Conservation (phyloP, 2,888 invertebrate species). For the Hesperia comma region DNA sequence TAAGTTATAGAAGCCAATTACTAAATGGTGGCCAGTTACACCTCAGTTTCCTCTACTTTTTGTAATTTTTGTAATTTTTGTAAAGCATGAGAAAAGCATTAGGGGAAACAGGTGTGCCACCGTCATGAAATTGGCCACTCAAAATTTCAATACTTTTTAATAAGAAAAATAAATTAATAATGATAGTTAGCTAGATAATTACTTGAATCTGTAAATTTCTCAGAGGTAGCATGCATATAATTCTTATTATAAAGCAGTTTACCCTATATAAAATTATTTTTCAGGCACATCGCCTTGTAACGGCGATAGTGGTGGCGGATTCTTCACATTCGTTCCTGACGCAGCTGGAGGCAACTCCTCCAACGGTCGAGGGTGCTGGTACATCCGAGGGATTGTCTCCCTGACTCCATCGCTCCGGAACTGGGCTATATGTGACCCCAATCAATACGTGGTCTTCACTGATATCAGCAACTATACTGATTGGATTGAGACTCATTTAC, state of each 20-base stretch:
- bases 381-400: constrained; percentile 58
- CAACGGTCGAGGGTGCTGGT: constrained; percentile 52
- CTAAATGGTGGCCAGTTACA: no score
- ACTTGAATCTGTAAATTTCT: no score
- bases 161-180: no score
- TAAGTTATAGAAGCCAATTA: no score
- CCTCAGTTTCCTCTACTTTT: no score
- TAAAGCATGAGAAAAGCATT: no score
- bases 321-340: constrained; percentile 61
- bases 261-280: constrained; percentile 24
- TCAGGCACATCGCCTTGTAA: constrained; percentile 74
- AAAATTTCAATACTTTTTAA: no score
- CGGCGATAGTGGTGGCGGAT: constrained; percentile 79
- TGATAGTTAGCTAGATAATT: no score
- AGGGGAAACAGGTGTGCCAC: no score
- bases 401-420: constrained; percentile 48
- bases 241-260: not conserved
- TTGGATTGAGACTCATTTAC: constrained; percentile 48
- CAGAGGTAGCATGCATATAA: no score
- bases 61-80: no score
- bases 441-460: constrained; percentile 71
- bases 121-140: no score
- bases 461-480: constrained; percentile 59
- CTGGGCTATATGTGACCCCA: constrained; percentile 64
- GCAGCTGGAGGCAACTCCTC: constrained; percentile 37